phyloP scores from a whole-genome alignment of 2,113 vertebrate species.

The Rallus limicola region DNA sequence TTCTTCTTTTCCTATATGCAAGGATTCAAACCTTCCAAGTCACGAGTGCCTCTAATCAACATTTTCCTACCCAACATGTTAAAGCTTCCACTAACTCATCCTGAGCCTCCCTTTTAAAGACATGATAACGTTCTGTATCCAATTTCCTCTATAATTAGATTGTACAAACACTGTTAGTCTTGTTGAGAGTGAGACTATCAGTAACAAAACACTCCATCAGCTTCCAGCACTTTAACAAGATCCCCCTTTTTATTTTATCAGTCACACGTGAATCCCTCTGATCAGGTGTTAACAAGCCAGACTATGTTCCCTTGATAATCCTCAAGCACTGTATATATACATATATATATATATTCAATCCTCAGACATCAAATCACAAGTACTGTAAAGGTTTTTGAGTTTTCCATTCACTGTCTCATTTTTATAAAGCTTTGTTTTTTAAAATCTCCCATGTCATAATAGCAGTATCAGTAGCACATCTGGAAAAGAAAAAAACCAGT shows the following conservation, averaged over 20 bases:
- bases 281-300: constrained; percentile 34
- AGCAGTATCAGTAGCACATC: background rate
- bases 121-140: constrained; percentile 21
- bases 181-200: background rate
- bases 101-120: background rate
- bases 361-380: background rate
- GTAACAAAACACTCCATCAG: constrained; percentile 35
- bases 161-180: background rate
- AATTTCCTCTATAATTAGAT: constrained; percentile 16
- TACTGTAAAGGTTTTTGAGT: background rate
- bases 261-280: background rate
- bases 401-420: background rate
- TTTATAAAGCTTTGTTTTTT: background rate
- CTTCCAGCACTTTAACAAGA: background rate
- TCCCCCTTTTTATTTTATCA: constrained; percentile 7
- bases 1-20: background rate
- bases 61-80: background rate
- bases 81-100: constrained; percentile 27
- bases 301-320: constrained; percentile 8
- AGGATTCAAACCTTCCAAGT: background rate
- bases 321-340: background rate
- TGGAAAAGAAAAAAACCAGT: background rate
- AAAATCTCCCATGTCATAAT: background rate
- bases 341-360: background rate
- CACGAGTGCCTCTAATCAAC: background rate